Percentiles rank a stretch among this genome's conserved stretches.
These are phyloP conservation scores for Caenorhabditis sp. DNA, from an alignment of 2,888 invertebrate species.

Conservation along the genomic window DNA sequence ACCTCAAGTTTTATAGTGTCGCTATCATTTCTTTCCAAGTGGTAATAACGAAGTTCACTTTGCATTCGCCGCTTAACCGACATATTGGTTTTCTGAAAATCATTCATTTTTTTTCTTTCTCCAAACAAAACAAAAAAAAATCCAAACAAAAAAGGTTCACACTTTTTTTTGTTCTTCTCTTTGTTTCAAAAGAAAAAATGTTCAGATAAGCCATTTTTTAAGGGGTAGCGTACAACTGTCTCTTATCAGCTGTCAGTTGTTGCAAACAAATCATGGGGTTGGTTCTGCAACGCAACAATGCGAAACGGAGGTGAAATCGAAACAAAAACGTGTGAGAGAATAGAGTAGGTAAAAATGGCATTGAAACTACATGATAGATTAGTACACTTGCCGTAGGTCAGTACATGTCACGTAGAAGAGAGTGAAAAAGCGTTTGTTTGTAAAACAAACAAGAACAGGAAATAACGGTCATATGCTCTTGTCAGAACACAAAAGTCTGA, in stretches of 20 bases:
- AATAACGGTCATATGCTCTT: too few relatives aligned
- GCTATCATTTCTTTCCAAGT: not conserved
- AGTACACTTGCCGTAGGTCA: not conserved
- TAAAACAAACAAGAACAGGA: too few relatives aligned
- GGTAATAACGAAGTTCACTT: slow-evolving; percentile 5
- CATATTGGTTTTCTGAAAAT: not conserved
- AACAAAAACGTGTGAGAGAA: not conserved
- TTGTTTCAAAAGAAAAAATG: not conserved
- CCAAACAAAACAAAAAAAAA: not conserved
- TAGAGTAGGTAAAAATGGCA: not conserved
- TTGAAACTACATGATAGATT: not conserved
- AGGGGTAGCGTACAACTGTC: not conserved
- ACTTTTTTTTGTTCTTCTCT: not conserved
- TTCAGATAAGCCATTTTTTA: not conserved
- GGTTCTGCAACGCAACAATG: not conserved
- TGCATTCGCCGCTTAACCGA: not conserved
- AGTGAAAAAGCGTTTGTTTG: too few relatives aligned
- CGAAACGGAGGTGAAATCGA: not conserved
- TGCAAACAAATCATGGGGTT: not conserved
- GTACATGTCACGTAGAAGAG: not conserved
- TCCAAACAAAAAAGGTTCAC: not conserved
- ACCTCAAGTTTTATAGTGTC: not conserved
- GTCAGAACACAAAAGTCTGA: too few relatives aligned
- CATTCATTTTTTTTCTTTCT: not conserved
- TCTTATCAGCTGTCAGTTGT: not conserved